A percentile compares a stretch with the other conserved stretches of the same genome.
These are phyloP conservation scores for Drosophila grimshawi DNA, from an alignment of 1,140 invertebrate species.

Conservation along the genomic window DNA sequence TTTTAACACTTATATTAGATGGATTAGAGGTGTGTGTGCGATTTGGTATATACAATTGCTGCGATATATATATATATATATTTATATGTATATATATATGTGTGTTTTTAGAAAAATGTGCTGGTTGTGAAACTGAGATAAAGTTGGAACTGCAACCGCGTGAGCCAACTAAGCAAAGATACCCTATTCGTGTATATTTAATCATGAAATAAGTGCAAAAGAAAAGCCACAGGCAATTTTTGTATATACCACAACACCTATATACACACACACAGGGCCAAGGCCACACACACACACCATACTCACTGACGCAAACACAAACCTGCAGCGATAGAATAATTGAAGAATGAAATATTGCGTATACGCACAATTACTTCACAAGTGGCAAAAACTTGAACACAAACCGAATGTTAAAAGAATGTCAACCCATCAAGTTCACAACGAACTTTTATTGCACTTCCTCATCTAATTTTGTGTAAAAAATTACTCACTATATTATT, in stretches of 20 bases:
- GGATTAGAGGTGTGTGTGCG: background rate
- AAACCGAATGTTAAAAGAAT: background rate
- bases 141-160: conserved; percentile 14
- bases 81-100: background rate
- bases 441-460: conserved; percentile 8
- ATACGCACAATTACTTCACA: conserved; percentile 42
- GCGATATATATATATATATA: background rate
- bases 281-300: background rate
- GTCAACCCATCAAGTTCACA: conserved; percentile 1
- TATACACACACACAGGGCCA: no score
- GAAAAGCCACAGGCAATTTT: conserved; percentile 8
- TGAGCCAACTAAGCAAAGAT: conserved; percentile 19
- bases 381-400: conserved; percentile 14
- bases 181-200: background rate
- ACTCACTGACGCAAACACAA: background rate
- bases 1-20: conserved; percentile 26
- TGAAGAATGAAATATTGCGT: conserved; percentile 38
- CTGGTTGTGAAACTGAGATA: background rate
- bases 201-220: conserved; percentile 17
- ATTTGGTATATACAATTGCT: no score
- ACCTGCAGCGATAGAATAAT: conserved; percentile 17
- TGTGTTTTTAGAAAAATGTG: background rate
- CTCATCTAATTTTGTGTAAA: background rate
- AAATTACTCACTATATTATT: background rate
- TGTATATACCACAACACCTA: background rate